Evolutionary conservation across 2,888 invertebrate genomes (phyloP).

Genomic region (Cephus spinipes): DNA sequence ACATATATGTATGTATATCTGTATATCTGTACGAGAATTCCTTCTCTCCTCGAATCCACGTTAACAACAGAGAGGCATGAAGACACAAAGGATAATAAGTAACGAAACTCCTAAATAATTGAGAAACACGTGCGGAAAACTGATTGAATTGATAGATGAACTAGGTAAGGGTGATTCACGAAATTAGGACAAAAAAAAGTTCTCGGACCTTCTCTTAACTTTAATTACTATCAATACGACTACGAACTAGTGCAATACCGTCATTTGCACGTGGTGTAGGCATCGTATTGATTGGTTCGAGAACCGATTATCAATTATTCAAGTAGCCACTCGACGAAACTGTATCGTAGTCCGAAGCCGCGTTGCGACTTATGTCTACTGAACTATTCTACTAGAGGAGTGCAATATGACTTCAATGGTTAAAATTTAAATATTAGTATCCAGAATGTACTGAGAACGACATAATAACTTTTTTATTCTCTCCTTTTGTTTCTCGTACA

Average conservation of each 20-base stretch:
- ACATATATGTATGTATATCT: not conserved
- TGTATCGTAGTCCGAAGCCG: slow-evolving; percentile 28
- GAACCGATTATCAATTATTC: slow-evolving; percentile 52
- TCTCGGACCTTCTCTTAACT: not conserved
- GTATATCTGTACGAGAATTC: too few relatives aligned
- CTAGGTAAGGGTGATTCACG: not conserved
- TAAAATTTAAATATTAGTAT: not conserved
- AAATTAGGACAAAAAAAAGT: not conserved
- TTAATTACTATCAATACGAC: not conserved
- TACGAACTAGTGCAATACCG: not conserved
- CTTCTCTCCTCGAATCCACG: not conserved
- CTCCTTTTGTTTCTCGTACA: slow-evolving; percentile 27
- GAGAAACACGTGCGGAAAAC: not conserved
- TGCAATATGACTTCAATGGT: not conserved
- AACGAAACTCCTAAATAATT: not conserved
- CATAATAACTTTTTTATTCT: slow-evolving; percentile 12
- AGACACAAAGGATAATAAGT: not conserved
- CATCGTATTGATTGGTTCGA: slow-evolving; percentile 51
- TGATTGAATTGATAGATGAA: not conserved
- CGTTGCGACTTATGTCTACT: not conserved
- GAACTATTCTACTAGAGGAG: not conserved
- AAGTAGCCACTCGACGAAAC: slow-evolving; percentile 45
- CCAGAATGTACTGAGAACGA: not conserved
- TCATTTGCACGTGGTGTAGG: slow-evolving; percentile 19
- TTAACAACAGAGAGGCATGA: not conserved